Evolutionary conservation across 2,113 vertebrate genomes (phyloP).

Genomic region (Hydrochoerus hydrochaeris): DNA sequence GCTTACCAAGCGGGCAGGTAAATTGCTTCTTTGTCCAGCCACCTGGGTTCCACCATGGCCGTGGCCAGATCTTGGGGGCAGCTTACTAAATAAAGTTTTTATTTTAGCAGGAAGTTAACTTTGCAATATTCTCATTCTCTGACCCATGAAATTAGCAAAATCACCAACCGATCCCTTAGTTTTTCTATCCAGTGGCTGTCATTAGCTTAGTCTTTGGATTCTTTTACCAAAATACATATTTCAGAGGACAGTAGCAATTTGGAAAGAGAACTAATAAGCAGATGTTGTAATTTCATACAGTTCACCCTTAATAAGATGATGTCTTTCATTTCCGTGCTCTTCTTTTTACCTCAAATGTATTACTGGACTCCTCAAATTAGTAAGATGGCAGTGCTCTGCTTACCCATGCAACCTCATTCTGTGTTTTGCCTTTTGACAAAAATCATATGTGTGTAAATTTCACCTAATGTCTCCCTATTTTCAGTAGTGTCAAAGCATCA

Average conservation of each 20-base stretch:
- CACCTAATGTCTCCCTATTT: background rate
- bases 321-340: background rate
- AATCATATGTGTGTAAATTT: background rate
- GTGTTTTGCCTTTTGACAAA: background rate
- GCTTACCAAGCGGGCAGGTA: too few species aligned
- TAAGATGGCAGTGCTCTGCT: background rate
- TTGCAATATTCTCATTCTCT: background rate
- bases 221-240: background rate
- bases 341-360: background rate
- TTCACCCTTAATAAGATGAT: background rate
- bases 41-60: too few species aligned
- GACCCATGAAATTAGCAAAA: background rate
- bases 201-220: background rate
- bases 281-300: background rate
- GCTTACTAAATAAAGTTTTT: too few species aligned
- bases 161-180: background rate
- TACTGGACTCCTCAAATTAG: background rate
- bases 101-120: background rate
- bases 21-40: too few species aligned
- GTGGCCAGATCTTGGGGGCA: too few species aligned
- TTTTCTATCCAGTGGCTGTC: background rate
- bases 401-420: background rate
- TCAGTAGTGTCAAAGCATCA: background rate
- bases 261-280: background rate
- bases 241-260: background rate